Evolutionary conservation across 2,797 vertebrate species (phyloP), one percentile per base, ranked within the genome.

Genomic region (Acrocephalus scirpaceus): DNA sequence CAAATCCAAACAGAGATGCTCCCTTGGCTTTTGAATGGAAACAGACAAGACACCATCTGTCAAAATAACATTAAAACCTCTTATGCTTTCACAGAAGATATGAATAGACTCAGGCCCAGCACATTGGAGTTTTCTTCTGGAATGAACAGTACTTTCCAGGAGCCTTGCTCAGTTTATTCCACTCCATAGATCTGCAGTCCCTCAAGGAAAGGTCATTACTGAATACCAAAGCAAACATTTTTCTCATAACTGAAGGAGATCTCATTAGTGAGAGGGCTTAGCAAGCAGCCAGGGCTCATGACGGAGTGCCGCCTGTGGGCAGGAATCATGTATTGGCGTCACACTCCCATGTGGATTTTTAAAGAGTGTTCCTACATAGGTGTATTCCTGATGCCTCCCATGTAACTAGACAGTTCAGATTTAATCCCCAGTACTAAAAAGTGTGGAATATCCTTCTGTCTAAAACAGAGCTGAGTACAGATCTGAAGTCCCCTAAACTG

Each of bases 21-120:
- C 47, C 47, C 23, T 95, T 70, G 58, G 62, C 69, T 94, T 91
- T 92, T n/a, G 2, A 84, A 86, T 60, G 48, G 73, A 86, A 96
- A 94, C 72, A 92, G 72, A 67, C 45, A 34, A 6, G 48, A 6
- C 54, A 72, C 50, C 36, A 42, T 48, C 69, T 80, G 69, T 83
- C 82, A 91, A 79, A 96, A 86, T 73, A 95, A 54, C 42, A 53
- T 76, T 73, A 50, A 84, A 94, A 48, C 10, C 18, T 89, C 75
- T 80, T 85, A 34, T 26, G 20, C 27, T 86, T 92, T 65, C 69
- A 64, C 25, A 65, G 54, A 65, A 78, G 69, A 53, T 58, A 45
- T 15, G 47, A 56, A 25, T 60, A 74, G 45, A 30, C 62, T 66
- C 79, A 88, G 36, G 25, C 54, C n/a, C 48, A 48, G 26, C 16